These are phyloP conservation scores for Nymphalis io DNA, from an alignment of 1,140 invertebrate genomes.

Conservation along the genomic window DNA sequence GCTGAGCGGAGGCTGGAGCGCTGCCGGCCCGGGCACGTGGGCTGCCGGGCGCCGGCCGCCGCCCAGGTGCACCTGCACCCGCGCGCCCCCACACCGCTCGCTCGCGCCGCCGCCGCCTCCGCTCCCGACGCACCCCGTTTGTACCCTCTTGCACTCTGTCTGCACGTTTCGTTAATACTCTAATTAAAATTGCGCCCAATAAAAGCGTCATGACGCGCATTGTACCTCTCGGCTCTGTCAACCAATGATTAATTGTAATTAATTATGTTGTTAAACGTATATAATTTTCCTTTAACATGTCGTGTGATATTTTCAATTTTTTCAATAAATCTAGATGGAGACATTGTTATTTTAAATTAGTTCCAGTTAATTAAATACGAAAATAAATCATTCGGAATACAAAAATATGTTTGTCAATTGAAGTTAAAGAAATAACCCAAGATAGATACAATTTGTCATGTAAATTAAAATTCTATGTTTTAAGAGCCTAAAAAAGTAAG, in stretches of 20 bases:
- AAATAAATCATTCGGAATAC: too few relatives aligned
- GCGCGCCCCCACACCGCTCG: conserved; percentile 37
- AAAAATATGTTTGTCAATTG: neutral
- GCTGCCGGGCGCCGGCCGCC: conserved; percentile 61
- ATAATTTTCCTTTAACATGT: too few relatives aligned
- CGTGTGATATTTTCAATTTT: neutral
- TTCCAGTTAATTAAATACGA: too few relatives aligned
- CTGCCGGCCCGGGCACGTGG: conserved; percentile 66
- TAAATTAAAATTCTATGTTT: too few relatives aligned
- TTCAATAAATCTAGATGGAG: neutral
- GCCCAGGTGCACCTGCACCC: conserved; percentile 67
- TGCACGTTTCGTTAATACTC: conserved; percentile 42
- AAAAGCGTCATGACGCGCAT: conserved; percentile 26
- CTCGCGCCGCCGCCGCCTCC: conserved; percentile 34
- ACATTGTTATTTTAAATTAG: neutral
- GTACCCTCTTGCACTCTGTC: conserved; percentile 48
- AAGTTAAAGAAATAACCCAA: too few relatives aligned
- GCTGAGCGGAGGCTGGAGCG: conserved; percentile 28
- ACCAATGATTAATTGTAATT: conserved; percentile 15
- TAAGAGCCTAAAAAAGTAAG: too few relatives aligned
- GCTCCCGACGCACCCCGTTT: conserved; percentile 39
- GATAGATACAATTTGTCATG: too few relatives aligned
- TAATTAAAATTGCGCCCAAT: conserved; percentile 39
- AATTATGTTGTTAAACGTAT: neutral
- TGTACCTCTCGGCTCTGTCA: conserved; percentile 12